Conservation (phyloP, 35 echinoderm and acorn worm species). For the Anneissia japonica region DNA sequence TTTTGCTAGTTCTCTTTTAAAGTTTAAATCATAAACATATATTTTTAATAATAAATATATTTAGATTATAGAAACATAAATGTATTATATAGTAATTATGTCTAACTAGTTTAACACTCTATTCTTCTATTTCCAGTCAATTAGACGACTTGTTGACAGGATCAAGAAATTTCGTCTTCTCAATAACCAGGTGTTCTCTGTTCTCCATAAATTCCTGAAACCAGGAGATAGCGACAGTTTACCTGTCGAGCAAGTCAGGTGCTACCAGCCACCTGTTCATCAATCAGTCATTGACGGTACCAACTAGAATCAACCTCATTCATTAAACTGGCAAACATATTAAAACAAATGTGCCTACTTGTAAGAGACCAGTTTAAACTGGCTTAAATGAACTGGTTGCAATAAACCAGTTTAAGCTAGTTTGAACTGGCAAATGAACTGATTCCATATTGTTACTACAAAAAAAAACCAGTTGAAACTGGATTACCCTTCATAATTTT, state of each 20-base stretch:
- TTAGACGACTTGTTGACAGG: slow-evolving; percentile 76
- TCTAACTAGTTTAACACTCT: no score
- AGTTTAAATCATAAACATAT: no score
- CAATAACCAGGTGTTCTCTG: slow-evolving; percentile 86
- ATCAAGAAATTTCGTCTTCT: slow-evolving; percentile 87
- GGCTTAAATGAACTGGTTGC: neutral
- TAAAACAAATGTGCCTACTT: neutral
- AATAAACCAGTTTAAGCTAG: neutral
- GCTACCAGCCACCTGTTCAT: slow-evolving; percentile 92
- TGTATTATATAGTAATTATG: no score
- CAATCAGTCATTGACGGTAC: slow-evolving; percentile 76
- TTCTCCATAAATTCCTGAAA: slow-evolving; percentile 82
- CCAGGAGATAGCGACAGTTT: slow-evolving; percentile 56
- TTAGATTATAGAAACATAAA: no score
- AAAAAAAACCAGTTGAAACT: neutral
- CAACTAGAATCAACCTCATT: slow-evolving; percentile 1
- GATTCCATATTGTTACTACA: neutral
- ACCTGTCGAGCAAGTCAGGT: slow-evolving; percentile 78
- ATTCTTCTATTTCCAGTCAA: slow-evolving; percentile 59
- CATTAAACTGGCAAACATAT: neutral
- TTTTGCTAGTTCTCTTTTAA: no score
- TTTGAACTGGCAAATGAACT: no score
- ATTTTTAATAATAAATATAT: no score
- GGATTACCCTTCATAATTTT: neutral
- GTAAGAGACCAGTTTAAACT: neutral